Evolutionary conservation across 1,140 invertebrate genomes (phyloP), one percentile per base, ranked within the genome.

Genomic region (Ephestia elutella): DNA sequence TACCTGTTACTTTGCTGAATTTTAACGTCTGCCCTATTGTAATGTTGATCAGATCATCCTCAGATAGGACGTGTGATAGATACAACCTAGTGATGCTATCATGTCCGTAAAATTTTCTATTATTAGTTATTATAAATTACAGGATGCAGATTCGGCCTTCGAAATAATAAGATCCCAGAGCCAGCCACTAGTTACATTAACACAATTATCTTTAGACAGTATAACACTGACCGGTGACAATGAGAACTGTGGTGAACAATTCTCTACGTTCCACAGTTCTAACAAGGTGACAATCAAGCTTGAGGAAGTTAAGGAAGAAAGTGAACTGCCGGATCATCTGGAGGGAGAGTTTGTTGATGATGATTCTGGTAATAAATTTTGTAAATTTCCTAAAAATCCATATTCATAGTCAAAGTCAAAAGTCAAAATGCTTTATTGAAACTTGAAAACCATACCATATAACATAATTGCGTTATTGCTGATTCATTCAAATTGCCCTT

Each of bases 251-350:
- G 49, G 20, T 10, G 50, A 53, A 13, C 13, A 20, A 7, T 53
- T 25, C n/a, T 35, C 53, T 10, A 11, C 63, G 48, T 44, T 61
- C n/a, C 20, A 21, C 54, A 49, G 21, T 38, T 38, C 25, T 10
- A 32, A 25, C 10, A 38, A 30, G 35, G 49, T 59, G 8, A 58
- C 57, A 18, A 58, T 78, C 0, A 78, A 76, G 32, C 15, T 62
- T 9, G 75, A 78, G 32, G 63, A 72, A 44, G 78, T 78, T 32
- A 67, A 78, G 32, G 75, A 78, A 55, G 57, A 58, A 17, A 32
- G 48, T 21, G 51, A 54, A 15, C 8, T 51, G 0, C 25, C 49
- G 8, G 68, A 71, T 10, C 35, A 62, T 32, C 62, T 65, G 2
- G 71, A 72, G 4, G 71, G 54, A 10, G 68, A 76, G n/a, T 64